A percentile compares a stretch with the other conserved stretches of the same genome.
These are phyloP conservation scores for Ryuthela nishihirai DNA, from an alignment of 2,888 invertebrate genomes.

Conservation along the genomic window DNA sequence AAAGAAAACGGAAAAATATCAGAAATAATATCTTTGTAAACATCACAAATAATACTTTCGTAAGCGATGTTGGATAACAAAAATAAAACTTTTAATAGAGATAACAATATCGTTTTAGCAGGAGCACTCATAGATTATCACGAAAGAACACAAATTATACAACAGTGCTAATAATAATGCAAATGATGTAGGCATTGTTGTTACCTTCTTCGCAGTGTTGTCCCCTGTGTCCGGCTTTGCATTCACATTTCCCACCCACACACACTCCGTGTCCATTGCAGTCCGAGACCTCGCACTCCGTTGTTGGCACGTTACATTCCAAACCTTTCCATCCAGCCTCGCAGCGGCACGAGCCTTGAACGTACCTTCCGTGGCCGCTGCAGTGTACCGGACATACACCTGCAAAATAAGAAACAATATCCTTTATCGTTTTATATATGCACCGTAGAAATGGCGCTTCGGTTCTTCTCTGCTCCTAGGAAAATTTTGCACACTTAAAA, in stretches of 20 bases:
- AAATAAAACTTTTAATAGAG: too few species aligned
- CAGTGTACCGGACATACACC: constrained; percentile 95
- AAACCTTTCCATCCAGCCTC: constrained; percentile 98
- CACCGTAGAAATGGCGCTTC: background rate
- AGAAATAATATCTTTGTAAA: too few species aligned
- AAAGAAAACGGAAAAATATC: too few species aligned
- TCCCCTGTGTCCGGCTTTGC: constrained; percentile 90
- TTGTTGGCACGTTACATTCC: constrained; percentile 90
- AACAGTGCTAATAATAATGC: too few species aligned
- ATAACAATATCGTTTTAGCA: too few species aligned
- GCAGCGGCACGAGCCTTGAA: constrained; percentile 93
- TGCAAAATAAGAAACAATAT: constrained; percentile 48
- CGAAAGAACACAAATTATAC: too few species aligned
- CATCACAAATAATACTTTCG: too few species aligned
- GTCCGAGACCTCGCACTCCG: constrained; percentile 91
- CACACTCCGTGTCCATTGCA: constrained; percentile 97
- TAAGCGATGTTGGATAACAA: too few species aligned
- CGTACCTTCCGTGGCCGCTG: constrained; percentile 93
- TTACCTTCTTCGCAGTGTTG: constrained; percentile 87
- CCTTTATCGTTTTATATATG: background rate
- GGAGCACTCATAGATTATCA: too few species aligned
- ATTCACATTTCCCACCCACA: constrained; percentile 90
- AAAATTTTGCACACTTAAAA: background rate
- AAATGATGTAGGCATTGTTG: constrained; percentile 40
- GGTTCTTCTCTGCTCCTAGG: background rate